Evolutionary conservation across 2,113 vertebrate genomes (phyloP).

Genomic region (Perca flavescens): DNA sequence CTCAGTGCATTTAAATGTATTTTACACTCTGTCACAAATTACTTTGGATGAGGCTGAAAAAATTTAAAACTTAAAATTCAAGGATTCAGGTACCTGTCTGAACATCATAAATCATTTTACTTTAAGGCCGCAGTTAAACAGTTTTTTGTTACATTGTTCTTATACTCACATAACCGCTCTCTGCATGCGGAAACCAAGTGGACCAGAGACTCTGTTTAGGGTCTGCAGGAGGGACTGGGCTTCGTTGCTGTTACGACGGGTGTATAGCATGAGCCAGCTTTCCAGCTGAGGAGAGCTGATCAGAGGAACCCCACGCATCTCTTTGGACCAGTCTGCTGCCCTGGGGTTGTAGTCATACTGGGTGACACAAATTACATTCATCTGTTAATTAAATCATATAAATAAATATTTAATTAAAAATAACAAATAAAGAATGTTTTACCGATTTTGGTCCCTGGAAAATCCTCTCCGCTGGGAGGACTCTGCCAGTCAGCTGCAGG

Average conservation of each 20-base stretch:
- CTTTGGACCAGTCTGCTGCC: slow-evolving; percentile 91
- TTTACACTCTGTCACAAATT: not conserved
- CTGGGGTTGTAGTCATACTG: slow-evolving; percentile 91
- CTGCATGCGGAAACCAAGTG: slow-evolving; percentile 88
- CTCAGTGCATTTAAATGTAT: not conserved
- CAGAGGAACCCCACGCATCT: slow-evolving; percentile 87
- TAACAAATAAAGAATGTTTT: not conserved
- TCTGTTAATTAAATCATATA: not conserved
- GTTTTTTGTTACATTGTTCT: not conserved
- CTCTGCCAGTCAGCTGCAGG: slow-evolving; percentile 87
- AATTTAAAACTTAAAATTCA: not conserved
- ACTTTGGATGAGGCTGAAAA: not conserved
- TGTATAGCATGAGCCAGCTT: slow-evolving; percentile 90
- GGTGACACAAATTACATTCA: slow-evolving; percentile 32
- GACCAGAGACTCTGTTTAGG: slow-evolving; percentile 87
- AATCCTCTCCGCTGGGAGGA: slow-evolving; percentile 91
- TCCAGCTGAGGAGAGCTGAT: slow-evolving; percentile 85
- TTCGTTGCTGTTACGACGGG: slow-evolving; percentile 82
- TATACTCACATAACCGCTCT: slow-evolving; percentile 87
- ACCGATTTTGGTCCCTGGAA: slow-evolving; percentile 87
- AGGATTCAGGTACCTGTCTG: not conserved
- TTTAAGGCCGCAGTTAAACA: not conserved
- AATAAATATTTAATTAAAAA: slow-evolving; percentile 2
- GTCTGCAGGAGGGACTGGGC: slow-evolving; percentile 87
- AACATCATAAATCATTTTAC: not conserved